phyloP scores from a whole-genome alignment of 1,140 invertebrate species.

The Leptoteleia sp. region DNA sequence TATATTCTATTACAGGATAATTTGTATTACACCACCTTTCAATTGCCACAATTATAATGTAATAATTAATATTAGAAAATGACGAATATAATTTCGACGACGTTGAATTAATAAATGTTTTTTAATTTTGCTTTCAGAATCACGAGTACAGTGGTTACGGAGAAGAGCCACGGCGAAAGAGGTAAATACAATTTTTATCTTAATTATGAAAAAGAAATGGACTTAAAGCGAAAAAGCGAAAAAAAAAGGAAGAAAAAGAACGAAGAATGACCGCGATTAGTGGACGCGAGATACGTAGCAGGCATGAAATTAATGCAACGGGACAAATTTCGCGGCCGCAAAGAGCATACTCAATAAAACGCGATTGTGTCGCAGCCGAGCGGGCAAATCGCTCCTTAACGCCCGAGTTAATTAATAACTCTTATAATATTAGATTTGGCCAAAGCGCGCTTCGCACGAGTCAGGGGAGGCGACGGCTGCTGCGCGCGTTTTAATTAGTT shows the following conservation, averaged over 20 bases:
- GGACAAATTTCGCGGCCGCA: too few relatives aligned
- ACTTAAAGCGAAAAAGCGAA: too few relatives aligned
- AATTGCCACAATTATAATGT: too few relatives aligned
- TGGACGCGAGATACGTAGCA: too few relatives aligned
- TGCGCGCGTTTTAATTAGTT: slow-evolving; percentile 75
- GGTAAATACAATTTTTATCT: slow-evolving; percentile 66
- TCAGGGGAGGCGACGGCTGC: slow-evolving; percentile 64
- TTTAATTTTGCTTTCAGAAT: slow-evolving; percentile 76
- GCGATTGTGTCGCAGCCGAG: slow-evolving; percentile 37
- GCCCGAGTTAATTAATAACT: slow-evolving; percentile 70
- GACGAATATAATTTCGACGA: too few relatives aligned
- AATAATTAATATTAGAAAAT: too few relatives aligned
- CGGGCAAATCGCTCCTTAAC: slow-evolving; percentile 70
- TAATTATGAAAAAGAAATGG: too few relatives aligned
- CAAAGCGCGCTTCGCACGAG: slow-evolving; percentile 63
- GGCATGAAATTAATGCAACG: too few relatives aligned
- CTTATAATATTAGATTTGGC: slow-evolving; percentile 78
- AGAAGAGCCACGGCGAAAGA: slow-evolving; percentile 81
- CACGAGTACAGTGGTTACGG: slow-evolving; percentile 80
- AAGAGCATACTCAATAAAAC: slow-evolving; percentile 44
- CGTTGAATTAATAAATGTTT: neutral
- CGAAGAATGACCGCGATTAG: too few relatives aligned
- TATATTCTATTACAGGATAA: too few relatives aligned
- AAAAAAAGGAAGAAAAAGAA: too few relatives aligned
- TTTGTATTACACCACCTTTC: too few relatives aligned